Conservation (phyloP, 2,888 invertebrate genomes). For the Ormyrus nitidulus region DNA sequence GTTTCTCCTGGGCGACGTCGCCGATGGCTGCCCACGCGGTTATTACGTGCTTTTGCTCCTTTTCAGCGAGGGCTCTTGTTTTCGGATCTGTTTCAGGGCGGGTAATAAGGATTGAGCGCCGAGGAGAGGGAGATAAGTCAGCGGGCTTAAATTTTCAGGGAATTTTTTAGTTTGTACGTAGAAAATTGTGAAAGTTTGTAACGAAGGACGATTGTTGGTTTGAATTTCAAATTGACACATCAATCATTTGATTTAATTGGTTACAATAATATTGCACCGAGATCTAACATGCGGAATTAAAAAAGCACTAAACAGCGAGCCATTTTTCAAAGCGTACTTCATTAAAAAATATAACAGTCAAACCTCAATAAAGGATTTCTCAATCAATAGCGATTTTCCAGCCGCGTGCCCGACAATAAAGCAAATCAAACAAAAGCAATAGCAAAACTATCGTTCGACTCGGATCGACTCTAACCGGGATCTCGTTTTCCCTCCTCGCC, state of each 20-base stretch:
- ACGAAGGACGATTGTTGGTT: too few relatives aligned
- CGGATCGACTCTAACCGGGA: slow-evolving; percentile 14
- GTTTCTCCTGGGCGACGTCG: too few relatives aligned
- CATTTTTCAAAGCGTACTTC: not conserved
- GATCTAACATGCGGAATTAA: not conserved
- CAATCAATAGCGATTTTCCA: slow-evolving; percentile 24
- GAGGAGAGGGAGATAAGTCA: too few relatives aligned
- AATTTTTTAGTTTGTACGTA: too few relatives aligned
- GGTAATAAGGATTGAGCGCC: too few relatives aligned
- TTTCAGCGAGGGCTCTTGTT: too few relatives aligned
- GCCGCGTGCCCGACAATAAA: not conserved
- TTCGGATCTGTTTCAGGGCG: too few relatives aligned
- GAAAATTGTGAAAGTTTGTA: too few relatives aligned
- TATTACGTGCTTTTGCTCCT: too few relatives aligned
- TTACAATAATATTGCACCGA: not conserved
- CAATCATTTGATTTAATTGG: not conserved
- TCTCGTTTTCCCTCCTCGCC: slow-evolving; percentile 2
- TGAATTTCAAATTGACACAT: not conserved
- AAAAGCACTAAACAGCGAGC: not conserved
- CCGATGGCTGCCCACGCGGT: too few relatives aligned
- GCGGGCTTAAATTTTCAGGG: too few relatives aligned
- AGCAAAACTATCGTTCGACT: slow-evolving; percentile 37
- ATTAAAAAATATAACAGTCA: not conserved
- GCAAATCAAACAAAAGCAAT: not conserved
- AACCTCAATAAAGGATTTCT: slow-evolving; percentile 28